These are phyloP conservation scores for Sebastiscus tertius DNA, from an alignment of 2,797 vertebrate species.

Conservation along the genomic window DNA sequence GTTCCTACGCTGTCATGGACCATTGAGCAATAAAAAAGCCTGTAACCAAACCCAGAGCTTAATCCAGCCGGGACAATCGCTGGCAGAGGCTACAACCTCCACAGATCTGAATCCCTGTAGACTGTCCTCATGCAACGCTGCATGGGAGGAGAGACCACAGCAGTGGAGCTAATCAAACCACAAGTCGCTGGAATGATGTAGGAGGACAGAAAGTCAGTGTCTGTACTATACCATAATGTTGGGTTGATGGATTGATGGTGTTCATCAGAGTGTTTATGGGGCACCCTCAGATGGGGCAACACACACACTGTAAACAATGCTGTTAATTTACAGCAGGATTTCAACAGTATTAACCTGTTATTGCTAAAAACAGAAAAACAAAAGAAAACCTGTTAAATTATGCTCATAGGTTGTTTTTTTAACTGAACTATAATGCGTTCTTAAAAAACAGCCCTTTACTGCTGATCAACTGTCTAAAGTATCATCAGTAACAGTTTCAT, in stretches of 20 bases:
- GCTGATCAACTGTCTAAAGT: too few species aligned
- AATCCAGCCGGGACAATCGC: conserved; percentile 76
- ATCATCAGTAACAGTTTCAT: too few species aligned
- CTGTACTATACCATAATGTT: neutral
- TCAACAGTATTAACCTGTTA: too few species aligned
- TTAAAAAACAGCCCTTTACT: too few species aligned
- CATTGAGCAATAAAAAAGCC: conserved; percentile 70
- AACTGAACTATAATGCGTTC: too few species aligned
- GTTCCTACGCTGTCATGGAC: conserved; percentile 53
- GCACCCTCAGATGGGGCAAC: neutral
- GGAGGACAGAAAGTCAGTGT: conserved; percentile 6
- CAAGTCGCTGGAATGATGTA: conserved; percentile 17
- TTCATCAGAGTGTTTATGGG: conserved; percentile 8
- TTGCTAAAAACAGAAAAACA: too few species aligned
- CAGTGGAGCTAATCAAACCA: conserved; percentile 19
- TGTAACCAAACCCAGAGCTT: conserved; percentile 76
- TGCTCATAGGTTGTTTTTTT: too few species aligned
- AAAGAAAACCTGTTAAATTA: too few species aligned
- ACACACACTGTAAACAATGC: neutral
- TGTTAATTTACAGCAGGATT: too few species aligned
- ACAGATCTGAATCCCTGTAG: conserved; percentile 38
- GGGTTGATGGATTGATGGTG: neutral
- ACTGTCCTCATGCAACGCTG: conserved; percentile 30
- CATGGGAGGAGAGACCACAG: conserved; percentile 35
- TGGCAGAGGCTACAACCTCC: conserved; percentile 55